Evolutionary conservation across 1,140 invertebrate species (phyloP).

Genomic region (Caenorhabditis tropicalis): DNA sequence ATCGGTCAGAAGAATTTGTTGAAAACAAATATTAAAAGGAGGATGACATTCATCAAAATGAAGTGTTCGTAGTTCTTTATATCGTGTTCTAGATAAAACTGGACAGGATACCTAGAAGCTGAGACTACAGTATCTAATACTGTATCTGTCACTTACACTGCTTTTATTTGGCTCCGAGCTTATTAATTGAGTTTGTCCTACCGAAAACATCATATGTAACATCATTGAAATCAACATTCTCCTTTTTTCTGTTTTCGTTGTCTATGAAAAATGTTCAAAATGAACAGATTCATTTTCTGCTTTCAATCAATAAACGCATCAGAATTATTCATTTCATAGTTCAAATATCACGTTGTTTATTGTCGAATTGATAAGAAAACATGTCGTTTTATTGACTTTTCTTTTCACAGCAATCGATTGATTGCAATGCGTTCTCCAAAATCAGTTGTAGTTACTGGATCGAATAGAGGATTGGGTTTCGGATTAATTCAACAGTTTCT

Average conservation of each 20-base stretch:
- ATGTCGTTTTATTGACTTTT: neutral
- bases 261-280: neutral
- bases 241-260: neutral
- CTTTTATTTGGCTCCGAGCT: no score
- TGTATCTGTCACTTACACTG: no score
- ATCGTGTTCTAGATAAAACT: neutral
- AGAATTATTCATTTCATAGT: neutral
- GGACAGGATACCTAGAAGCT: neutral
- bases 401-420: neutral
- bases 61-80: neutral
- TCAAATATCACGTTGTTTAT: neutral
- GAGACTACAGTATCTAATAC: neutral
- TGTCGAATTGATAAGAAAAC: neutral
- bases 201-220: neutral
- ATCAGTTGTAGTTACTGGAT: neutral
- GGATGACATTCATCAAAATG: neutral
- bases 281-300: neutral
- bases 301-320: neutral
- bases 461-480: neutral
- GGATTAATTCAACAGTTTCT: constrained; percentile 14
- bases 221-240: neutral
- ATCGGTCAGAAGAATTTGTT: constrained; percentile 1
- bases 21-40: neutral
- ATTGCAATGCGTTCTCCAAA: neutral
- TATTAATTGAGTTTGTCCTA: no score